phyloP scores from a whole-genome alignment of 2,113 vertebrate genomes.

The Festucalex cinctus region DNA sequence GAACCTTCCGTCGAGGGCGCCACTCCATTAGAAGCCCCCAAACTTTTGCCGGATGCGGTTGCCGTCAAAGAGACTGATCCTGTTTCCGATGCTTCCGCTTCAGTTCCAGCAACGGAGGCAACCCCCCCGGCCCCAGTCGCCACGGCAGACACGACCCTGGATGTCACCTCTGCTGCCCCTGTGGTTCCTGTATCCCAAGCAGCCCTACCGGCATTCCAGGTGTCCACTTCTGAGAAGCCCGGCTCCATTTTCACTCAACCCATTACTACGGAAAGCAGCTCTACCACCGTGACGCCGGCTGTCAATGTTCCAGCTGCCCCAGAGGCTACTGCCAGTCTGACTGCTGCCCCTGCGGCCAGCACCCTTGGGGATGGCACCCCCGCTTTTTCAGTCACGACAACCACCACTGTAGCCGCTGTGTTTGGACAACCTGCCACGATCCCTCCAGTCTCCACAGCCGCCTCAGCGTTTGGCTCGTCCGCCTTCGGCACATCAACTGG shows the following conservation, averaged over 20 bases:
- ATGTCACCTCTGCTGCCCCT: constrained; percentile 11
- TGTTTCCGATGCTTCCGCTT: constrained; percentile 15
- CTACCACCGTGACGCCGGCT: constrained; percentile 23
- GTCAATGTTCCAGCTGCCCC: constrained; percentile 46
- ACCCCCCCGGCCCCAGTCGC: not conserved
- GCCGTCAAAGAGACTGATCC: constrained; percentile 17
- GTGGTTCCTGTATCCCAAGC: constrained; percentile 8
- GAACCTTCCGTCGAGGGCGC: constrained; percentile 10
- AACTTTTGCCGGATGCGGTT: constrained; percentile 7
- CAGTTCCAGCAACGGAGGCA: constrained; percentile 5
- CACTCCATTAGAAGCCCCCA: constrained; percentile 1
- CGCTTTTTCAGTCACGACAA: not conserved
- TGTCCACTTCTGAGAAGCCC: constrained; percentile 50
- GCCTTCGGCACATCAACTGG: constrained; percentile 52
- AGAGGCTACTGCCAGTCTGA: constrained; percentile 31
- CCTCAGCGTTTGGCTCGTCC: constrained; percentile 64
- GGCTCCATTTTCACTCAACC: constrained; percentile 71
- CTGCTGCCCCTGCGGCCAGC: constrained; percentile 25
- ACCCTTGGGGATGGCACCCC: constrained; percentile 5
- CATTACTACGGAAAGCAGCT: constrained; percentile 39
- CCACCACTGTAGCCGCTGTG: constrained; percentile 21
- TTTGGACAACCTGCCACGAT: constrained; percentile 69
- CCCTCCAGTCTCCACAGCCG: constrained; percentile 37
- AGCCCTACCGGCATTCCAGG: constrained; percentile 39
- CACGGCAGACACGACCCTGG: not conserved